Base-by-base conservation (phyloP, 2,888 invertebrate genomes). In the Ypsolopha scabrella region DNA sequence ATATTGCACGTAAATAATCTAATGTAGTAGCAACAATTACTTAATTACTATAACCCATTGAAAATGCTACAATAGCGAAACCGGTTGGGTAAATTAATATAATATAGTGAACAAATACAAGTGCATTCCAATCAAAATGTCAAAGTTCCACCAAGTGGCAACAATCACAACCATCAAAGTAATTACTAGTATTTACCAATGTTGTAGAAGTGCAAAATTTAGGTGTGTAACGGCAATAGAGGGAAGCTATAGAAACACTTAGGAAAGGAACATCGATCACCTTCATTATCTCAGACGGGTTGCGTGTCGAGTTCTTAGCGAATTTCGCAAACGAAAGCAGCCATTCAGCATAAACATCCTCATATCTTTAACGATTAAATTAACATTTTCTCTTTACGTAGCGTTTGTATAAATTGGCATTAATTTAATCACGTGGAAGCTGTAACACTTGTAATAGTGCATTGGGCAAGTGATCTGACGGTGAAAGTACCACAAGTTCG, bases 401-500 rank as follows among this genome's bases (percentile, higher is more conserved):
- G 36, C 14, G 37, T n/a, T 36, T 46, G 34, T 46, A 33, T 11
- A n/a, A 11, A 46, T 46, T 46, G 46, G 46, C 46, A 46, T 39
- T 33, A 7, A 13, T 44, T 43, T 43, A 8, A 9, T 43, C 65
- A 68, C 64, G 65, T 70, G 69, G 69, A 71, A 70, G 66, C 67
- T 72, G 72, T 68, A 70, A 71, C 75, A 24, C 39, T 73, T 73
- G 70, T 73, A 79, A 75, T 77, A 72, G 69, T 68, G 68, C 75
- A 64, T 70, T 67, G 77, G 71, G 64, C n/a, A 59, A 59, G 58
- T 64, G 59, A 61, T 63, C 66, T 57, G 58, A 62, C 61, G 80
- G 83, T 77, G 85, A 86, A 85, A 85, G 85, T 83, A 68, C 24
- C 24, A 24, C 24, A 24, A 78, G 85, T 85, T 86, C 85, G 79